Evolutionary conservation across 2,797 vertebrate genomes (phyloP).

Genomic region (Diceros bicornis): DNA sequence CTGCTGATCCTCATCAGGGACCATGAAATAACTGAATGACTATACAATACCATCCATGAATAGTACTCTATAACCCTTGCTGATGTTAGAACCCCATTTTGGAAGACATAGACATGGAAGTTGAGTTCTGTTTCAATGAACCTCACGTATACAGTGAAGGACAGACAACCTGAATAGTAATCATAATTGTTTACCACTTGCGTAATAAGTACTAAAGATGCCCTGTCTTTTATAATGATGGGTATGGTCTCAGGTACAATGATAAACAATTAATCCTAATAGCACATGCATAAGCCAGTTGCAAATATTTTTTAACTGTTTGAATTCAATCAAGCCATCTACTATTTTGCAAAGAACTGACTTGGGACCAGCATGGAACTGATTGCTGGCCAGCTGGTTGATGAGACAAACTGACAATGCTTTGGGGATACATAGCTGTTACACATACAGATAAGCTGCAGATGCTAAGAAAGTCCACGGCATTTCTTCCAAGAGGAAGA

Average conservation of each 20-base stretch:
- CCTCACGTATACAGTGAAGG: not conserved
- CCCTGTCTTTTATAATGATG: not conserved
- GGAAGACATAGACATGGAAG: not conserved
- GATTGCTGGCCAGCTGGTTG: not conserved
- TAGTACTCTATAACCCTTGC: not conserved
- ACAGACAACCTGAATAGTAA: not conserved
- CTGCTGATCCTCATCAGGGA: not conserved
- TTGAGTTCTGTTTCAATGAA: not conserved
- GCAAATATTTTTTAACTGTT: not conserved
- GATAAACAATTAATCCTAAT: not conserved
- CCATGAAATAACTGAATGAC: not conserved
- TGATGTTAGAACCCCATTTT: not conserved
- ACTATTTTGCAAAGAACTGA: constrained; percentile 21
- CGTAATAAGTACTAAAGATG: not conserved
- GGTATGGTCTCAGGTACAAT: not conserved
- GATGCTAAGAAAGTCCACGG: not conserved
- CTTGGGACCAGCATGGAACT: not conserved
- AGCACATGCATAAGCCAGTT: not conserved
- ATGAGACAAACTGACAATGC: not conserved
- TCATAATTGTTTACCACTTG: not conserved
- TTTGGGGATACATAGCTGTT: not conserved
- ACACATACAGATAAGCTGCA: not conserved
- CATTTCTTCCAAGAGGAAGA: constrained; percentile 20
- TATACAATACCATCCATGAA: not conserved
- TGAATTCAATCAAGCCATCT: not conserved